Percentiles rank a stretch among this genome's conserved stretches.
Evolutionary conservation across 2,113 vertebrate genomes (phyloP).

Genomic region (Rhinogobius similis): DNA sequence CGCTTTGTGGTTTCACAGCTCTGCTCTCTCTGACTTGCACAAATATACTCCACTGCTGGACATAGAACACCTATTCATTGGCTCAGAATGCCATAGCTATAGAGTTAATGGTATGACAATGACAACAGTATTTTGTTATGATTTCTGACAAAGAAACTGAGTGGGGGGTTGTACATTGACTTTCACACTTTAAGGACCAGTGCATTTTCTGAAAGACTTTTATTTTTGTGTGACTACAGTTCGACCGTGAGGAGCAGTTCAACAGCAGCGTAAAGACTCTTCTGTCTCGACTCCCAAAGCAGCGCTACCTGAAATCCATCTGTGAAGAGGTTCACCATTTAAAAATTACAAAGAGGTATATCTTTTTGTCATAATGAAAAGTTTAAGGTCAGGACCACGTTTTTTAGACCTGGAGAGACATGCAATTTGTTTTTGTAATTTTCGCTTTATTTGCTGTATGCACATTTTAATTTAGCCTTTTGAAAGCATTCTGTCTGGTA

Average conservation of each 20-base stretch:
- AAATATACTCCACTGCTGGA: constrained; percentile 40
- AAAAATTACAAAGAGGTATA: constrained; percentile 90
- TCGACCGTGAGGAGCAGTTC: constrained; percentile 88
- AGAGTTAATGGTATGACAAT: constrained; percentile 1
- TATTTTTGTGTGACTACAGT: constrained; percentile 69
- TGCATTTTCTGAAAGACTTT: not conserved
- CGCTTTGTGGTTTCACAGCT: constrained; percentile 18
- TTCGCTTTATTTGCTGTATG: too few species aligned
- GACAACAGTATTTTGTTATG: not conserved
- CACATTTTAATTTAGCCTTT: too few species aligned
- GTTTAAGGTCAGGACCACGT: not conserved
- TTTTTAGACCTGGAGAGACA: not conserved
- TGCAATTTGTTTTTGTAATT: not conserved
- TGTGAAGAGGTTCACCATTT: constrained; percentile 93
- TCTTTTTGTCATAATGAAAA: not conserved
- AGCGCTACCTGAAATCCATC: constrained; percentile 91
- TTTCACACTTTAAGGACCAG: too few species aligned
- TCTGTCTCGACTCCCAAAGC: constrained; percentile 89
- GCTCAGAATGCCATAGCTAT: not conserved
- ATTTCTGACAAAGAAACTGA: not conserved
- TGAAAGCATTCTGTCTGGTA: not conserved
- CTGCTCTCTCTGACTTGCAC: constrained; percentile 31
- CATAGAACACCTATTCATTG: constrained; percentile 21
- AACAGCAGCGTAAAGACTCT: constrained; percentile 90
- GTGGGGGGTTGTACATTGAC: constrained; percentile 11